Conservation (phyloP, 2,888 invertebrate genomes). For the Linyphia triangularis region DNA sequence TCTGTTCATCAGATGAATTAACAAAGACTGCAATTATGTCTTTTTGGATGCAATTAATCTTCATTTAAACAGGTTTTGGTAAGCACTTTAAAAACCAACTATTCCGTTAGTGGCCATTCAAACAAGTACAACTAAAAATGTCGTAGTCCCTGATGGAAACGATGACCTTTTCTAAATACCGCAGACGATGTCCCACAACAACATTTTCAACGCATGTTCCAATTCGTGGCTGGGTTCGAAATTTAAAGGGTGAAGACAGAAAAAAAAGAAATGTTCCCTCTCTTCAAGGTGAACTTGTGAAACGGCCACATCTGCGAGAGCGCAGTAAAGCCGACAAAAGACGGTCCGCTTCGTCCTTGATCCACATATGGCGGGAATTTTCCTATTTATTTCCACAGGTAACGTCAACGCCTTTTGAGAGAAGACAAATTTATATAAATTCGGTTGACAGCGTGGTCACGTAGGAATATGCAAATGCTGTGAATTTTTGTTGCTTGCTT, state of each 20-base stretch:
- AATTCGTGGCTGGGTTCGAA: not conserved
- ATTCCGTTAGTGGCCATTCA: no score
- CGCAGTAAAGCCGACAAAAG: constrained; percentile 23
- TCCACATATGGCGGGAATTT: constrained; percentile 25
- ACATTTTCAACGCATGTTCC: constrained; percentile 30
- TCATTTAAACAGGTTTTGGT: no score
- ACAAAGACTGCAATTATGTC: no score
- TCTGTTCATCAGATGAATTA: no score
- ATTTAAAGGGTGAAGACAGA: not conserved
- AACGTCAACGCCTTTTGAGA: constrained; percentile 23
- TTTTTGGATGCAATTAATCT: no score
- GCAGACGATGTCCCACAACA: not conserved
- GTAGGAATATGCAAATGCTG: not conserved
- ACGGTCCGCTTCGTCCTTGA: constrained; percentile 25
- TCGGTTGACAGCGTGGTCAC: not conserved
- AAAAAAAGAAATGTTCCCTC: constrained; percentile 50
- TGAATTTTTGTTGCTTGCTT: not conserved
- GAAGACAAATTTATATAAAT: constrained; percentile 32
- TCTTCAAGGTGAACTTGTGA: constrained; percentile 49
- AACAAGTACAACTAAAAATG: no score
- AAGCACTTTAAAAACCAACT: no score
- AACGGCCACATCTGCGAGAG: not conserved
- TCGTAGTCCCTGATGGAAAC: not conserved
- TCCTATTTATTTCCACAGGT: constrained; percentile 6
- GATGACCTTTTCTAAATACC: constrained; percentile 27